Percentiles rank a stretch among this genome's conserved stretches.
Conservation (phyloP, 2,797 vertebrate genomes). For the Spinus olivaceus region DNA sequence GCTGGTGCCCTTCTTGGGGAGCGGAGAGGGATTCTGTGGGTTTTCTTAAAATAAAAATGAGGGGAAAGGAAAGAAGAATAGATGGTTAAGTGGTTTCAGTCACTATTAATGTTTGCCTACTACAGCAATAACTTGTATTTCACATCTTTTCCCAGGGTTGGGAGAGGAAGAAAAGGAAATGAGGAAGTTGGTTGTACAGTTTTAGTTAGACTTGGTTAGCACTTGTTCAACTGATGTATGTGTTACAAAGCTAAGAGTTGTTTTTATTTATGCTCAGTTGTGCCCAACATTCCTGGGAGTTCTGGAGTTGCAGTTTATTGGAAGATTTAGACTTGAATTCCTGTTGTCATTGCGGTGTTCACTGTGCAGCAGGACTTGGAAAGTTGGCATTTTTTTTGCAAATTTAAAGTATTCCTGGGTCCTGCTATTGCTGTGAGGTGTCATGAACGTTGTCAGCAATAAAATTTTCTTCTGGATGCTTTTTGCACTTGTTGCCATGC, state of each 20-base stretch:
- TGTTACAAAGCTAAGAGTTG: background rate
- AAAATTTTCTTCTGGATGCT: background rate
- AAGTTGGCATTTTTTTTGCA: background rate
- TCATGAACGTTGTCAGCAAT: background rate
- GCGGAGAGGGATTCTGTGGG: background rate
- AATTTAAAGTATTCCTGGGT: background rate
- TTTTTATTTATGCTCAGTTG: background rate
- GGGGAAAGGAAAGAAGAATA: conserved; percentile 10
- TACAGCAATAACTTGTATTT: background rate
- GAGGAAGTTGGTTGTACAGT: background rate
- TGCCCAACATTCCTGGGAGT: background rate
- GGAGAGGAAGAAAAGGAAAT: conserved; percentile 26
- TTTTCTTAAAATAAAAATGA: conserved; percentile 35
- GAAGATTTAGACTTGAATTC: background rate
- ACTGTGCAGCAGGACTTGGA: background rate
- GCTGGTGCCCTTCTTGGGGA: background rate
- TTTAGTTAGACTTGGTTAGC: background rate
- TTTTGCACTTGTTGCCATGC: background rate
- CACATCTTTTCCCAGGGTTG: background rate
- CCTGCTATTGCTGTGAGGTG: background rate
- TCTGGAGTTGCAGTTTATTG: background rate
- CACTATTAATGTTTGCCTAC: conserved; percentile 19
- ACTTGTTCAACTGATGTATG: background rate
- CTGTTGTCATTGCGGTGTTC: background rate
- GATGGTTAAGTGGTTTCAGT: conserved; percentile 33